A percentile compares a stretch with the other conserved stretches of the same genome.
Evolutionary conservation across 2,113 vertebrate genomes (phyloP).

Genomic region (Meles meles): DNA sequence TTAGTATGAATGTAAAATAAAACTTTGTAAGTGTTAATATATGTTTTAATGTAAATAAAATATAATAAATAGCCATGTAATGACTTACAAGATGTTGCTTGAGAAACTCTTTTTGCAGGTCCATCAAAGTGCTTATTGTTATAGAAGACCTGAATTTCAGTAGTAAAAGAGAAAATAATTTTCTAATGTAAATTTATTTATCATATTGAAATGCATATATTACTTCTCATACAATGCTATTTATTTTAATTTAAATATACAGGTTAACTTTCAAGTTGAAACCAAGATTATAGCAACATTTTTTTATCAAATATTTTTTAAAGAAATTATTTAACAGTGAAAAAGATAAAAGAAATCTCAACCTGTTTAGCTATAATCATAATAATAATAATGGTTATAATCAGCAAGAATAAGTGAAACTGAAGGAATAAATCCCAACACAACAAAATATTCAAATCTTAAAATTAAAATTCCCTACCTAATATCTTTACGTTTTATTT

Average conservation of each 20-base stretch:
- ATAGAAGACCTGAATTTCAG: slow-evolving; percentile 63
- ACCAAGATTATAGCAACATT: background rate
- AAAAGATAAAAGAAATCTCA: background rate
- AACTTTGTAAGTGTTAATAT: background rate
- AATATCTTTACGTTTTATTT: background rate
- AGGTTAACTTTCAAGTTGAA: background rate
- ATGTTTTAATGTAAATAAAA: background rate
- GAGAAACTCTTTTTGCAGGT: fast-evolving
- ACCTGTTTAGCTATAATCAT: background rate
- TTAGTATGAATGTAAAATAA: background rate
- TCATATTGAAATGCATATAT: background rate
- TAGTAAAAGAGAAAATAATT: slow-evolving; percentile 6
- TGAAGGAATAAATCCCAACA: background rate
- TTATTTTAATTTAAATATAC: background rate
- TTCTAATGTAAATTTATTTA: background rate
- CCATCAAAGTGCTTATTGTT: fast-evolving
- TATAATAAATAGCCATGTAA: background rate
- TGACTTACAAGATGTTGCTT: slow-evolving; percentile 82
- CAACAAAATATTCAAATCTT: background rate
- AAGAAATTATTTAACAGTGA: background rate
- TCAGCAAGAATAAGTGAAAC: background rate
- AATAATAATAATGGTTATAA: background rate
- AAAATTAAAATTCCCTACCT: background rate
- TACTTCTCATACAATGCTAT: background rate
- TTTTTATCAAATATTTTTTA: background rate